Evolutionary conservation across 2,888 invertebrate species (phyloP).

Genomic region (Rotaria sp.): DNA sequence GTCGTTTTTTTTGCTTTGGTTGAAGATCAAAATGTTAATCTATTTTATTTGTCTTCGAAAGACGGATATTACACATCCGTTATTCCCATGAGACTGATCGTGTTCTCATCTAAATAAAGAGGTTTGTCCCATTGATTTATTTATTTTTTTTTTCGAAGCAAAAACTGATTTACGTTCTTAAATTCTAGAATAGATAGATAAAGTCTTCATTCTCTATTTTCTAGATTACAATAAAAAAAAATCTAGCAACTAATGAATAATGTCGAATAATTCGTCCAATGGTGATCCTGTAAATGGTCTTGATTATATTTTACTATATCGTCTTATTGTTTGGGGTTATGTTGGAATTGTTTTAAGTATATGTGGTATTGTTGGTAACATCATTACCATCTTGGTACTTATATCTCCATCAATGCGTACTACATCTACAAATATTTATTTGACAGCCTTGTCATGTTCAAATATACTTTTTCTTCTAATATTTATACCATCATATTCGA

Average conservation of each 20-base stretch:
- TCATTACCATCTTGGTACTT: background rate
- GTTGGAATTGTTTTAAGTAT: background rate
- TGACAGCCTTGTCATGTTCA: background rate
- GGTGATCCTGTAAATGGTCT: background rate
- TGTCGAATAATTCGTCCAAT: background rate
- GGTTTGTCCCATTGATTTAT: background rate
- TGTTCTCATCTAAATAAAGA: background rate
- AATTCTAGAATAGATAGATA: background rate
- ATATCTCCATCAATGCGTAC: background rate
- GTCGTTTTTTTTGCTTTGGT: background rate
- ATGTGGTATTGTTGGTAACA: background rate
- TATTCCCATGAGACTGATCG: background rate
- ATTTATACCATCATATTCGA: background rate
- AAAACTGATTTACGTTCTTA: background rate
- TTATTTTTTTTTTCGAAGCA: background rate
- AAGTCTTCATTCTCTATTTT: background rate
- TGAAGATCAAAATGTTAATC: background rate
- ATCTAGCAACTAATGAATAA: background rate
- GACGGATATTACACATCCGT: conserved; percentile 2
- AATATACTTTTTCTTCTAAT: background rate
- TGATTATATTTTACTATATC: background rate
- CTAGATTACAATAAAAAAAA: background rate
- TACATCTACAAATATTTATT: background rate
- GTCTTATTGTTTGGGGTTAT: background rate
- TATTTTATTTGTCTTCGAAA: background rate